Percentiles rank a stretch among this genome's conserved stretches.
These are phyloP conservation scores for Panthera leo DNA, from an alignment of 2,113 vertebrate genomes.

Conservation along the genomic window DNA sequence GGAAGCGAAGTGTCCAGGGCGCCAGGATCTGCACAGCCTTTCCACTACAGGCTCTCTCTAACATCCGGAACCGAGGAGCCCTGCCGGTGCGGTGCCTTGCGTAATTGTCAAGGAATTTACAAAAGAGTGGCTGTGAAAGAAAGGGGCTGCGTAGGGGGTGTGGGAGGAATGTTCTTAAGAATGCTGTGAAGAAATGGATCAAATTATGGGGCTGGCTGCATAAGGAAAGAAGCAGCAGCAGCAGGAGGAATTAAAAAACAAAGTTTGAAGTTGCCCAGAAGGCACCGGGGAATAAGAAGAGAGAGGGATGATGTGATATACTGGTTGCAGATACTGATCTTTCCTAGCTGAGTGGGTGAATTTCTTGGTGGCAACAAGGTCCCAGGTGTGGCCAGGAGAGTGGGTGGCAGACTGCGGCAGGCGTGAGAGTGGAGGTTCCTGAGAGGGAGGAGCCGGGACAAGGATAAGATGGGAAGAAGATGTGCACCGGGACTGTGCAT, in stretches of 20 bases:
- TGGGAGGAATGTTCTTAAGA: too few species aligned
- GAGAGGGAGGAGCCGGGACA: not conserved
- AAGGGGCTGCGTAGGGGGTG: accelerated
- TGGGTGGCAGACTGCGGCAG: accelerated
- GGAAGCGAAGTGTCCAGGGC: accelerated
- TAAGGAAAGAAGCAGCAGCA: not conserved
- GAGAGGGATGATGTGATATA: not conserved
- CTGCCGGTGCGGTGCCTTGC: accelerated
- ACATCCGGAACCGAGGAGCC: accelerated
- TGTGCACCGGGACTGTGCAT: accelerated
- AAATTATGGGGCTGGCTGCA: not conserved
- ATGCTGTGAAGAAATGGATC: not conserved
- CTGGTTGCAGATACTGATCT: not conserved
- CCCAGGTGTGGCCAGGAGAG: too few species aligned
- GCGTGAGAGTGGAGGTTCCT: not conserved
- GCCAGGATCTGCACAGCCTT: accelerated
- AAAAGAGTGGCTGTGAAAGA: not conserved
- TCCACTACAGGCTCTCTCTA: not conserved
- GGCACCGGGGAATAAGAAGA: not conserved
- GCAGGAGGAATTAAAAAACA: not conserved
- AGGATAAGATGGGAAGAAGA: not conserved
- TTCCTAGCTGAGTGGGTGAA: not conserved
- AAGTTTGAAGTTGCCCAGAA: not conserved
- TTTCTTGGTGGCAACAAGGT: not conserved
- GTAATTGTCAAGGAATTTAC: not conserved